Evolutionary conservation across 2,113 vertebrate species (phyloP).

Genomic region (Calidris pygmaea): DNA sequence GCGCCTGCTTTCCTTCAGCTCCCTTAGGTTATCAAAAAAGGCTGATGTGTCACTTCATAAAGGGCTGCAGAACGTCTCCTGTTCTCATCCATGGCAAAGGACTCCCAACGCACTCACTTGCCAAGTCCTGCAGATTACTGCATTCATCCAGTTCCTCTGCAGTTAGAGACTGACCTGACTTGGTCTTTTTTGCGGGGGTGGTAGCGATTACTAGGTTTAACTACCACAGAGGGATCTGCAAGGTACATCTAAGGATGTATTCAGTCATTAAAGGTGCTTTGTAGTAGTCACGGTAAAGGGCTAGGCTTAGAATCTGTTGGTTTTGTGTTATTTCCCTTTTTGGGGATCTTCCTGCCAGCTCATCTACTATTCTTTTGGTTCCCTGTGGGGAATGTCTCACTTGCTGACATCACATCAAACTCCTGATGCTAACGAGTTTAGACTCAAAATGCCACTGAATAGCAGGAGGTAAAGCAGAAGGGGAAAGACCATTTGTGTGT

Average conservation of each 20-base stretch:
- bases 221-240: background rate
- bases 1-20: background rate
- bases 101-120: no score
- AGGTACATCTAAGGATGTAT: background rate
- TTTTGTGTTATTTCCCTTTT: background rate
- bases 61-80: fast-evolving
- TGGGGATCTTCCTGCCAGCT: background rate
- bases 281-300: background rate
- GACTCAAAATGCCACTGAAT: background rate
- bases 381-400: background rate
- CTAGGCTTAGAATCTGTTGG: background rate
- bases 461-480: background rate
- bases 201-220: background rate
- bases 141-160: background rate
- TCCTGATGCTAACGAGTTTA: background rate
- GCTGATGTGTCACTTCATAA: fast-evolving
- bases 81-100: background rate
- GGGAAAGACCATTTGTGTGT: background rate
- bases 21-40: background rate
- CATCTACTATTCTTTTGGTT: slow-evolving; percentile 16
- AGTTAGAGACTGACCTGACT: background rate
- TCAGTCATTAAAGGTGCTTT: background rate
- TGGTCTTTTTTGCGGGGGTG: background rate
- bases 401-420: background rate
- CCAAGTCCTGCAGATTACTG: background rate